Conservation (phyloP, 2,797 vertebrate genomes). For the Benthosema pterotum region DNA sequence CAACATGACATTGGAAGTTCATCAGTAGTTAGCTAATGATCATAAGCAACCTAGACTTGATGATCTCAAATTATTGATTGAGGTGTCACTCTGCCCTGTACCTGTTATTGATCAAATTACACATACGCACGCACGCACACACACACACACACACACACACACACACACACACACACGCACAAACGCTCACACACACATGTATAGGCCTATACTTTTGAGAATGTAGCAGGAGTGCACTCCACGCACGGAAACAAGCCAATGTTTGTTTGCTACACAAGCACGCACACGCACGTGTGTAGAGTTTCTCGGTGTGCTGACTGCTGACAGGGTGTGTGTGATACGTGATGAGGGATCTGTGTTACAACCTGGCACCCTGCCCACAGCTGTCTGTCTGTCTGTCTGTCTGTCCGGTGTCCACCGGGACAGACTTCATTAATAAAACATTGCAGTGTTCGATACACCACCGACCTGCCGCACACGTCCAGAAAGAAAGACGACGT, state of each 20-base stretch:
- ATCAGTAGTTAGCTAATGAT: constrained; percentile 68
- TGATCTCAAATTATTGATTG: constrained; percentile 70
- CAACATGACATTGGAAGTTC: constrained; percentile 47
- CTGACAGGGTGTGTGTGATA: not conserved
- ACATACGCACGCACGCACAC: not conserved
- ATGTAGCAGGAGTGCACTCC: not conserved
- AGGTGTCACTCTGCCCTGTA: constrained; percentile 43
- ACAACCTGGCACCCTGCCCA: constrained; percentile 54
- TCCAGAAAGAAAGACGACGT: constrained; percentile 25
- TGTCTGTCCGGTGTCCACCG: constrained; percentile 47
- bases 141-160: constrained; percentile 1
- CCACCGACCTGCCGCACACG: constrained; percentile 21
- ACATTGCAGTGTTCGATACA: constrained; percentile 55
- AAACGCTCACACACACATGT: not conserved
- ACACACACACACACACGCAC: constrained; percentile 4
- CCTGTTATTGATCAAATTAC: constrained; percentile 64
- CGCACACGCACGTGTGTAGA: not conserved
- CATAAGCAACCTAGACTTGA: constrained; percentile 63
- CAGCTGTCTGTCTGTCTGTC: too few relatives aligned
- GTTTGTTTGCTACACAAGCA: not conserved
- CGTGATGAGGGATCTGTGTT: constrained; percentile 42
- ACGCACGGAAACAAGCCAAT: not conserved
- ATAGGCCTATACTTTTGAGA: not conserved
- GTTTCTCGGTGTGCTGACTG: constrained; percentile 17
- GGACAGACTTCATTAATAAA: constrained; percentile 28